phyloP scores from a whole-genome alignment of 1,140 invertebrate species.

The Rhopalosiphum padi region DNA sequence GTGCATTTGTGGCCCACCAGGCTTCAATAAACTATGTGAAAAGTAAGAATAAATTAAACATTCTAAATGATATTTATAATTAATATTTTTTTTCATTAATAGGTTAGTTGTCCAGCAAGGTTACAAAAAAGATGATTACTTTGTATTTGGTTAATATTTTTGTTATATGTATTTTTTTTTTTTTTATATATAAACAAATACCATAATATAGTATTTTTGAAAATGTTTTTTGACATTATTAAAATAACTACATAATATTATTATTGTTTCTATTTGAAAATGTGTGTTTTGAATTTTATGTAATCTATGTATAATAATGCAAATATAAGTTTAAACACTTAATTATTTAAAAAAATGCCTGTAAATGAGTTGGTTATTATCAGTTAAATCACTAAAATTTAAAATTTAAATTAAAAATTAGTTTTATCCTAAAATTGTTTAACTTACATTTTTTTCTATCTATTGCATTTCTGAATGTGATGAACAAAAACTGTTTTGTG shows the following conservation, averaged over 20 bases:
- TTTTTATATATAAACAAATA: neutral
- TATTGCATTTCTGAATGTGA: neutral
- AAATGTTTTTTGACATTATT: neutral
- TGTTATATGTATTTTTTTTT: neutral
- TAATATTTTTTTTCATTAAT: neutral
- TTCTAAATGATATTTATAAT: neutral
- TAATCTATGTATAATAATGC: neutral
- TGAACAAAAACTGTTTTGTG: neutral
- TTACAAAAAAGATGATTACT: conserved; percentile 39
- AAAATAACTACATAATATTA: neutral
- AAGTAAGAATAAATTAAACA: conserved; percentile 58
- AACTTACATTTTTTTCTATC: neutral
- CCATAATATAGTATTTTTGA: conserved; percentile 11
- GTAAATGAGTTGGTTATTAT: neutral
- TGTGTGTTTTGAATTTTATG: neutral
- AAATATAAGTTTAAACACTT: neutral
- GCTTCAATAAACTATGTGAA: conserved; percentile 61
- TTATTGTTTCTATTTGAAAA: neutral
- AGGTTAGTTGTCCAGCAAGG: conserved; percentile 19
- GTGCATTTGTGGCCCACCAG: conserved; percentile 61
- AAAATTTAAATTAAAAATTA: neutral
- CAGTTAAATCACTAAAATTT: neutral
- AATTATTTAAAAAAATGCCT: neutral
- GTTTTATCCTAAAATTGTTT: neutral
- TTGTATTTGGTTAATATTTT: conserved; percentile 41